A percentile compares a stretch with the other conserved stretches of the same genome.
phyloP scores from a whole-genome alignment of 2,113 vertebrate genomes.

The Mus spicilegus region DNA sequence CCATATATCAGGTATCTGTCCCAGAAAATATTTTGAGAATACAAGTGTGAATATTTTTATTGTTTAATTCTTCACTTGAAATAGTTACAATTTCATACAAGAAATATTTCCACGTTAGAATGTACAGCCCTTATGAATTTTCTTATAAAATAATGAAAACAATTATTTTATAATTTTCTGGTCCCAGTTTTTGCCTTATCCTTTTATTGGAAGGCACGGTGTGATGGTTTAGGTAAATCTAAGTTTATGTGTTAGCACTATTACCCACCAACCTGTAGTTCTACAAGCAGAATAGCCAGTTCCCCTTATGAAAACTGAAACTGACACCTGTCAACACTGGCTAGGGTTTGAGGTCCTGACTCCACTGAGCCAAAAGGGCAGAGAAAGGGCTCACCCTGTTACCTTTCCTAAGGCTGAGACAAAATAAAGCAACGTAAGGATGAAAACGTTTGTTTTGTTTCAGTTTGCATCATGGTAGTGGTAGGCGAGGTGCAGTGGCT shows the following conservation, averaged over 20 bases:
- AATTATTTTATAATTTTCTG: not conserved
- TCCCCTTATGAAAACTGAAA: not conserved
- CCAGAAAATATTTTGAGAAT: conserved; percentile 51
- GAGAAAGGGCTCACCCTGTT: not conserved
- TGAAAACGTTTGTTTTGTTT: not conserved
- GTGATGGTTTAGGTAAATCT: not conserved
- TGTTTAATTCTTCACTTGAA: conserved; percentile 37
- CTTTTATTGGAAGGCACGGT: not conserved
- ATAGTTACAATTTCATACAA: conserved; percentile 27
- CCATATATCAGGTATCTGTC: not conserved
- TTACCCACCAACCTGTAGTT: not conserved
- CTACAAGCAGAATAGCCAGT: not conserved
- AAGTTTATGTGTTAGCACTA: not conserved
- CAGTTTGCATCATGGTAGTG: not conserved
- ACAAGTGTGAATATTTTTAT: not conserved
- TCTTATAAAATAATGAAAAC: conserved; percentile 56
- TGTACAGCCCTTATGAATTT: not conserved
- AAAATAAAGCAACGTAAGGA: not conserved
- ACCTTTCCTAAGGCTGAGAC: not conserved
- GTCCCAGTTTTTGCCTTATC: not conserved
- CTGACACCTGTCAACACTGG: not conserved
- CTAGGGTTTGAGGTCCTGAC: not conserved
- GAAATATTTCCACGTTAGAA: not conserved
- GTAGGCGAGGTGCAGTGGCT: no score
- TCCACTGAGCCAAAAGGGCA: not conserved